Conservation (phyloP, 2,888 invertebrate genomes). For the Drosophila acutilabella region DNA sequence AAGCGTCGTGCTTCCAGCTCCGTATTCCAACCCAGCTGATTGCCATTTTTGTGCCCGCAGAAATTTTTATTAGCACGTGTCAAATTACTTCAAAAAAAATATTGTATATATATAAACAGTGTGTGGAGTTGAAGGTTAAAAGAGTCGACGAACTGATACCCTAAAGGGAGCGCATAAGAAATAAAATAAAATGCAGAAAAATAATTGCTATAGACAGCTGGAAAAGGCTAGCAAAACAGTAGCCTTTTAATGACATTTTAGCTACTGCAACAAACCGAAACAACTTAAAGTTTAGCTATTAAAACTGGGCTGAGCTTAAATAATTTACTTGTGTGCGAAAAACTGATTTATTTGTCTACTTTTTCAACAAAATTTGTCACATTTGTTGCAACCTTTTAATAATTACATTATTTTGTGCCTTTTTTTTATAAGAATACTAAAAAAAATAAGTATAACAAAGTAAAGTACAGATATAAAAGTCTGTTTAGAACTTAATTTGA, state of each 20-base stretch:
- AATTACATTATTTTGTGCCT: conserved; percentile 49
- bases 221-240: no score
- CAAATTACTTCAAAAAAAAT: conserved; percentile 65
- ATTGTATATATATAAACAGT: conserved; percentile 4
- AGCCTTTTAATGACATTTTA: no score
- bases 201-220: no score
- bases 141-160: conserved; percentile 21
- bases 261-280: no score
- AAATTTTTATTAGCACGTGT: conserved; percentile 78
- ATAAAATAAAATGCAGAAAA: no score
- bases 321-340: conserved; percentile 1
- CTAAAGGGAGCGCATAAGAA: neutral
- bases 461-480: conserved; percentile 53
- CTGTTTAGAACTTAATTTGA: conserved; percentile 61
- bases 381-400: conserved; percentile 25
- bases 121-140: neutral
- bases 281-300: no score
- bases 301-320: neutral
- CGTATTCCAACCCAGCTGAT: conserved; percentile 37
- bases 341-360: neutral
- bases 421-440: conserved; percentile 15
- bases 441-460: conserved; percentile 14
- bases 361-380: neutral
- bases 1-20: conserved; percentile 8
- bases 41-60: conserved; percentile 65